A percentile compares a stretch with the other conserved stretches of the same genome.
Conservation (phyloP, 2,888 invertebrate species). For the Mesodorylaimus sp. region DNA sequence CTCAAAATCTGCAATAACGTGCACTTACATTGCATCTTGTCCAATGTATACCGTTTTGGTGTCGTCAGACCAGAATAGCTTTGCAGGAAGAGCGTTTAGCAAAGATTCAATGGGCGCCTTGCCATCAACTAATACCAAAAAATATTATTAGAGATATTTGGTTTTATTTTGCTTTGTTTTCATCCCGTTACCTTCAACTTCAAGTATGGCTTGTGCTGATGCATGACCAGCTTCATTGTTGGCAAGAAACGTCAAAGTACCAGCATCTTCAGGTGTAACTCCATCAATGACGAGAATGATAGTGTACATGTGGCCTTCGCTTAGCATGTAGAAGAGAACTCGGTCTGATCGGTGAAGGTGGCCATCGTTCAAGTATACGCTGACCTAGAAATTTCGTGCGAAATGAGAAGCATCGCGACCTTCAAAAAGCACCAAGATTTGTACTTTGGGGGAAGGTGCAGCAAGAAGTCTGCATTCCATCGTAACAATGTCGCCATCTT, state of each 20-base stretch:
- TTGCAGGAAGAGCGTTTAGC: no score
- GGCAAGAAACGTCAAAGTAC: slow-evolving; percentile 16
- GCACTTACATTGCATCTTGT: no score
- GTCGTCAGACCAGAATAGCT: no score
- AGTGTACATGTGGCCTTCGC: slow-evolving; percentile 75
- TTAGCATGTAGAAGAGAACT: slow-evolving; percentile 54
- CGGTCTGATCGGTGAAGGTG: slow-evolving; percentile 52
- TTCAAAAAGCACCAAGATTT: slow-evolving; percentile 14
- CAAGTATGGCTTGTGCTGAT: slow-evolving; percentile 53
- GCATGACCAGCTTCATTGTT: slow-evolving; percentile 15
- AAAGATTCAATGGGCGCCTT: no score
- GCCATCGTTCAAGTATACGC: slow-evolving; percentile 61
- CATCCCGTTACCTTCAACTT: slow-evolving; percentile 32
- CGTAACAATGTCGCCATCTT: slow-evolving; percentile 62
- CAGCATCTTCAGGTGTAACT: slow-evolving; percentile 54
- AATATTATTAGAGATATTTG: no score
- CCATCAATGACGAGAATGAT: slow-evolving; percentile 55
- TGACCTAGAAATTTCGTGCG: slow-evolving; percentile 42
- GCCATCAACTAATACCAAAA: no score
- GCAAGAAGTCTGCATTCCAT: slow-evolving; percentile 72
- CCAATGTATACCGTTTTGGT: no score
- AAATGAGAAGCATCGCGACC: background rate
- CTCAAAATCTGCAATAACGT: no score
- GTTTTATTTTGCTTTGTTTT: no score
- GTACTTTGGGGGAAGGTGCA: slow-evolving; percentile 73